These are phyloP conservation scores for Mythimna pallens DNA, from an alignment of 2,888 invertebrate species.

Conservation along the genomic window DNA sequence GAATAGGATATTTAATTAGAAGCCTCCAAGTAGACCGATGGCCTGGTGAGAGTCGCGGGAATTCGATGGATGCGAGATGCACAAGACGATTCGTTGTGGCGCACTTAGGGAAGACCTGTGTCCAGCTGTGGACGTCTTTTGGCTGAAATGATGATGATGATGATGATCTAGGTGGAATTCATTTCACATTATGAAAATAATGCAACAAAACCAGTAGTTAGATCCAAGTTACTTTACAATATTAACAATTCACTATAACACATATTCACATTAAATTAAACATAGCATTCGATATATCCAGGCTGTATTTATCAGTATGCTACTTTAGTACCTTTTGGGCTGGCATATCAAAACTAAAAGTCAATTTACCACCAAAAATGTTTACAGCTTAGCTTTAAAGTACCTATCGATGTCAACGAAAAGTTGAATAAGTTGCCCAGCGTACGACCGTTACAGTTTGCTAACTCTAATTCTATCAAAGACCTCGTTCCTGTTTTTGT, in stretches of 20 bases:
- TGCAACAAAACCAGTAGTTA: not conserved
- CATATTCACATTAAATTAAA: not conserved
- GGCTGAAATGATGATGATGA: no score
- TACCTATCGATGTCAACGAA: constrained; percentile 34
- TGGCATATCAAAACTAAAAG: not conserved
- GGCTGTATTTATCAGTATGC: not conserved
- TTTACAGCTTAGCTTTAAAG: not conserved
- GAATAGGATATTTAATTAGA: not conserved
- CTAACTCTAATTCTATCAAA: constrained; percentile 76
- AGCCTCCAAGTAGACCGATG: no score
- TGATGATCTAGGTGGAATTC: no score
- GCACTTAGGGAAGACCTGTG: no score
- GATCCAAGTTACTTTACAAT: not conserved
- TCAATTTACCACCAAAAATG: not conserved
- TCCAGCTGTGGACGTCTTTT: no score
- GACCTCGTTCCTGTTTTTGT: constrained; percentile 70
- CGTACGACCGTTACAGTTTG: constrained; percentile 71
- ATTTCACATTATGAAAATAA: not conserved
- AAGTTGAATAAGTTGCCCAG: constrained; percentile 72
- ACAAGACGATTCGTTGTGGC: no score
- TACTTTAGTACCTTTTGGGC: not conserved
- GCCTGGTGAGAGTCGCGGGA: no score
- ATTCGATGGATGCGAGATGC: no score
- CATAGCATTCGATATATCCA: no score
- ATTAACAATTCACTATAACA: no score